These are phyloP conservation scores for Perizoma flavofasciatum DNA, from an alignment of 2,888 invertebrate species.

Conservation along the genomic window DNA sequence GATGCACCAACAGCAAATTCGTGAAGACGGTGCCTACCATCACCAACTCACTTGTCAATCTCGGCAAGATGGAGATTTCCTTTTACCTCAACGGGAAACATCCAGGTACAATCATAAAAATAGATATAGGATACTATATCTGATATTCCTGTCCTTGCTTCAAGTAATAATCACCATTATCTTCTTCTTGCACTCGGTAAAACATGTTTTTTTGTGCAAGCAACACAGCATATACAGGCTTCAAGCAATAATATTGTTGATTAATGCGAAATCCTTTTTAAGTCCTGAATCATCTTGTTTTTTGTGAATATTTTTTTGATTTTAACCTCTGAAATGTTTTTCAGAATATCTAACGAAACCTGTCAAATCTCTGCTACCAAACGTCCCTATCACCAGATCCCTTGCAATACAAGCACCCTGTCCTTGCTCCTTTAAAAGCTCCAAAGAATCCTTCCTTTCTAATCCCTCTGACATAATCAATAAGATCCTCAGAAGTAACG, in stretches of 20 bases:
- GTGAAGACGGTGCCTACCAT: conserved; percentile 59
- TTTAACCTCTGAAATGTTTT: conserved; percentile 3
- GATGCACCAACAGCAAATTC: conserved; percentile 49
- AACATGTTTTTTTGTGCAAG: too few species aligned
- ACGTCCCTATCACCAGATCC: conserved; percentile 20
- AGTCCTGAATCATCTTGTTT: too few species aligned
- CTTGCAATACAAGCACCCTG: conserved; percentile 55
- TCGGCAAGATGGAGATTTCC: conserved; percentile 75
- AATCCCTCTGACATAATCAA: conserved; percentile 59
- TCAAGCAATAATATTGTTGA: too few species aligned
- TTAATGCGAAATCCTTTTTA: too few species aligned
- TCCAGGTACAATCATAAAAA: conserved; percentile 50
- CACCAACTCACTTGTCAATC: conserved; percentile 69
- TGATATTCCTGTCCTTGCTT: too few species aligned
- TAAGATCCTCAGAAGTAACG: conserved; percentile 61
- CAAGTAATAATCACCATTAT: too few species aligned
- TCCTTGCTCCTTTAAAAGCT: conserved; percentile 55
- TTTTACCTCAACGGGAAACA: conserved; percentile 63
- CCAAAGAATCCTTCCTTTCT: conserved; percentile 47
- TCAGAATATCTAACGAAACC: conserved; percentile 22
- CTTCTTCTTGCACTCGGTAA: too few species aligned
- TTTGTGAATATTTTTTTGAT: not conserved
- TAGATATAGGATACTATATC: not conserved
- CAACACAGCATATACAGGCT: too few species aligned
- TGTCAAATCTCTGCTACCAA: conserved; percentile 12